Evolutionary conservation across 35 echinoderm and acorn worm genomes (phyloP).

Genomic region (Eucidaris tribuloides): DNA sequence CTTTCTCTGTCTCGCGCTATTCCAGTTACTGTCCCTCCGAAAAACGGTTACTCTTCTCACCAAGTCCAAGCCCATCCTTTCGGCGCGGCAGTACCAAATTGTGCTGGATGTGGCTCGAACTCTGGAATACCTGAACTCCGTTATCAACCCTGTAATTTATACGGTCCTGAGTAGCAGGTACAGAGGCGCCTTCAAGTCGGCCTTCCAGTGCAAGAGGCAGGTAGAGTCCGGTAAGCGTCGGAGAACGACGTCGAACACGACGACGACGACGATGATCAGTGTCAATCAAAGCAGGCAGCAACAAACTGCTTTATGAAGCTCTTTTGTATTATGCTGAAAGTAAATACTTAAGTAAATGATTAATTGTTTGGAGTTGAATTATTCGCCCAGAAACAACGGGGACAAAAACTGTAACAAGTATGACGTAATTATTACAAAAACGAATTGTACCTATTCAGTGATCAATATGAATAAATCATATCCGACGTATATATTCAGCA

Average conservation of each 20-base stretch:
- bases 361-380: too few species aligned
- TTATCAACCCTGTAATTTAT: conserved; percentile 86
- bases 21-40: conserved; percentile 47
- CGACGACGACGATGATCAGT: not conserved
- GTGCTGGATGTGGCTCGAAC: conserved; percentile 23
- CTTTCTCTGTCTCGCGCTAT: conserved; percentile 74
- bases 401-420: too few species aligned
- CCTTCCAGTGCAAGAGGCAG: not conserved
- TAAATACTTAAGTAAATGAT: too few species aligned
- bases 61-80: not conserved
- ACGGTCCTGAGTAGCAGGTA: conserved; percentile 72
- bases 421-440: too few species aligned
- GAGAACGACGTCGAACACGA: too few species aligned
- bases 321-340: too few species aligned
- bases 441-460: too few species aligned
- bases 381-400: too few species aligned
- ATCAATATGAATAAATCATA: too few species aligned
- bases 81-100: not conserved
- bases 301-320: too few species aligned
- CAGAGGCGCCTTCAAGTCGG: conserved; percentile 47
- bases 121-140: conserved; percentile 77
- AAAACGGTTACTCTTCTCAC: conserved; percentile 9
- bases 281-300: too few species aligned
- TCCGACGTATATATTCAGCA: too few species aligned
- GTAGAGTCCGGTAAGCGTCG: not conserved